Evolutionary conservation across 1,140 invertebrate genomes (phyloP).

Genomic region (Temnothorax nylanderi): DNA sequence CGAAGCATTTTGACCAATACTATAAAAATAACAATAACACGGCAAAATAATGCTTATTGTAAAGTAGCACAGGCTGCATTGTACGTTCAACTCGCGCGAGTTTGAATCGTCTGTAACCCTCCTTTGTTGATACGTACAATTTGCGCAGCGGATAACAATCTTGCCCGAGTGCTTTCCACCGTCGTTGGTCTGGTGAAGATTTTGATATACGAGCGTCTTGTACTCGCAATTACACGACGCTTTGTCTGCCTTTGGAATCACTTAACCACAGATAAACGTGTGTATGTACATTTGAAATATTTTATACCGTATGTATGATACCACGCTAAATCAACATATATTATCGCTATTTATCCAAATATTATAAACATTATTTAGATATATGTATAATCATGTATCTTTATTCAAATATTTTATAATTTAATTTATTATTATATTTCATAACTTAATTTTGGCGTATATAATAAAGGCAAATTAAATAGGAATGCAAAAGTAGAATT

Average conservation of each 20-base stretch:
- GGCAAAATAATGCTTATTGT: background rate
- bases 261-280: slow-evolving; percentile 46
- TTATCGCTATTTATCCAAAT: background rate
- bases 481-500: background rate
- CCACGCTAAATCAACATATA: background rate
- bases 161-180: slow-evolving; percentile 55
- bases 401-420: background rate
- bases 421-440: background rate
- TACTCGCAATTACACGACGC: slow-evolving; percentile 30
- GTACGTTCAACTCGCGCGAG: background rate
- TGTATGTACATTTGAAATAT: background rate
- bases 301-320: background rate
- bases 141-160: slow-evolving; percentile 66
- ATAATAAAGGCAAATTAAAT: background rate
- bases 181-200: slow-evolving; percentile 47
- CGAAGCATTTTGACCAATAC: background rate
- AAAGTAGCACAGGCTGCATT: background rate
- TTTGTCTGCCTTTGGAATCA: slow-evolving; percentile 48
- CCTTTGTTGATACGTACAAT: slow-evolving; percentile 47
- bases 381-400: background rate
- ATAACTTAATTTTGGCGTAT: background rate
- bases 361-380: background rate
- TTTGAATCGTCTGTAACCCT: slow-evolving; percentile 11
- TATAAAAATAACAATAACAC: slow-evolving; percentile 19
- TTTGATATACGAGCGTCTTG: slow-evolving; percentile 63